These are phyloP conservation scores for Homarus gammarus DNA, from an alignment of 2,888 invertebrate species.

Conservation along the genomic window DNA sequence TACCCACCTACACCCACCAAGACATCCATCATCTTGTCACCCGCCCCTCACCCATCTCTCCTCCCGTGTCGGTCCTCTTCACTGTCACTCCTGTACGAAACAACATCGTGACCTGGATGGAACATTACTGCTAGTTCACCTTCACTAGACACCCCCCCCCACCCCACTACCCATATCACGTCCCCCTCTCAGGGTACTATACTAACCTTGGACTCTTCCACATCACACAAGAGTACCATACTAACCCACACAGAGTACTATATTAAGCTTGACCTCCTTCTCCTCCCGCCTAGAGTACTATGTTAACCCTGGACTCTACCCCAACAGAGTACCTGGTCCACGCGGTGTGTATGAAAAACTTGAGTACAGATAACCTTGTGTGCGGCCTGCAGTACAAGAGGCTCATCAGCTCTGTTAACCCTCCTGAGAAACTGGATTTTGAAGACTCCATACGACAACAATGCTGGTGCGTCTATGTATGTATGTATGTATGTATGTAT, in stretches of 20 bases:
- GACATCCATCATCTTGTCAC: background rate
- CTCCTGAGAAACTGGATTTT: slow-evolving; percentile 61
- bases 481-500: background rate
- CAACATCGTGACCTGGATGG: too few relatives aligned
- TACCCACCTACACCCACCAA: too few relatives aligned
- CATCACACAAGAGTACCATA: background rate
- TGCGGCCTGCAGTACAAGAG: slow-evolving; percentile 71
- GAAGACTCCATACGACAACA: slow-evolving; percentile 72
- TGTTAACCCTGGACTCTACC: background rate
- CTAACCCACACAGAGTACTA: background rate
- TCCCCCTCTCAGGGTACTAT: background rate
- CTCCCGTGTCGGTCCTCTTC: too few relatives aligned
- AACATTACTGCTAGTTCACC: too few relatives aligned
- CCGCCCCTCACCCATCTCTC: background rate
- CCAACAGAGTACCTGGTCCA: slow-evolving; percentile 67
- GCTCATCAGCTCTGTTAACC: slow-evolving; percentile 68
- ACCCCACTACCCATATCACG: too few relatives aligned
- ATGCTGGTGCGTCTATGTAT: slow-evolving; percentile 64
- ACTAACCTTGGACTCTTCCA: background rate
- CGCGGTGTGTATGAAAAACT: slow-evolving; percentile 73
- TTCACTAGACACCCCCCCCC: too few relatives aligned
- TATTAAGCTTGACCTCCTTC: background rate
- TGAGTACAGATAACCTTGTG: slow-evolving; percentile 68
- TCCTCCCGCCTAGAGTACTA: too few relatives aligned
- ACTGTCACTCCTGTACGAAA: too few relatives aligned